phyloP scores from a whole-genome alignment of 2,797 vertebrate species.

The Myiotriccus ornatus region DNA sequence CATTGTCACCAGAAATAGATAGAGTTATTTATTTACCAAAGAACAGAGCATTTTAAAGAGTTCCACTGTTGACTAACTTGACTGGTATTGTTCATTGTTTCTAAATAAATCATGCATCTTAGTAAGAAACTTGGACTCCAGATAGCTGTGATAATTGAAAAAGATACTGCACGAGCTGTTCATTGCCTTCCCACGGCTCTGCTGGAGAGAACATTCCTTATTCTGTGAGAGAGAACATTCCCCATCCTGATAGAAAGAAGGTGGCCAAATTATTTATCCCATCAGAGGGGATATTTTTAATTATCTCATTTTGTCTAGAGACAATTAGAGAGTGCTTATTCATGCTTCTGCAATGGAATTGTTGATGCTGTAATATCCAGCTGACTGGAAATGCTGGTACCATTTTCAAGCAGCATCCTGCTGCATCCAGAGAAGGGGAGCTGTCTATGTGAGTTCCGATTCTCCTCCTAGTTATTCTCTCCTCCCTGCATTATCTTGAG shows the following conservation, averaged over 20 bases:
- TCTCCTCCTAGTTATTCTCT: neutral
- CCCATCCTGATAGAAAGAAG: neutral
- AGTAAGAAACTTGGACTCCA: neutral
- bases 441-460: neutral
- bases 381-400: neutral
- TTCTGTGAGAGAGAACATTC: neutral
- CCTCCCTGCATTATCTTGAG: neutral
- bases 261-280: constrained; percentile 18
- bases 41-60: neutral
- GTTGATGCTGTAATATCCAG: neutral
- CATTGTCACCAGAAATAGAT: neutral
- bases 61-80: neutral
- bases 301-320: neutral
- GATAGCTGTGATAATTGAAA: constrained; percentile 13
- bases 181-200: neutral
- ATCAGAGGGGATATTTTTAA: constrained; percentile 26
- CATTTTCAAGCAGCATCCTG: neutral
- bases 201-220: neutral
- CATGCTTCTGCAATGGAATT: neutral
- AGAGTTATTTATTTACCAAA: neutral
- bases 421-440: neutral
- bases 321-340: neutral
- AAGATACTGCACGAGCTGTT: neutral
- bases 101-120: constrained; percentile 25
- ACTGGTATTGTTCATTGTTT: neutral